These are phyloP conservation scores for Peromyscus nudipes DNA, from an alignment of 2,797 vertebrate species.

Conservation along the genomic window DNA sequence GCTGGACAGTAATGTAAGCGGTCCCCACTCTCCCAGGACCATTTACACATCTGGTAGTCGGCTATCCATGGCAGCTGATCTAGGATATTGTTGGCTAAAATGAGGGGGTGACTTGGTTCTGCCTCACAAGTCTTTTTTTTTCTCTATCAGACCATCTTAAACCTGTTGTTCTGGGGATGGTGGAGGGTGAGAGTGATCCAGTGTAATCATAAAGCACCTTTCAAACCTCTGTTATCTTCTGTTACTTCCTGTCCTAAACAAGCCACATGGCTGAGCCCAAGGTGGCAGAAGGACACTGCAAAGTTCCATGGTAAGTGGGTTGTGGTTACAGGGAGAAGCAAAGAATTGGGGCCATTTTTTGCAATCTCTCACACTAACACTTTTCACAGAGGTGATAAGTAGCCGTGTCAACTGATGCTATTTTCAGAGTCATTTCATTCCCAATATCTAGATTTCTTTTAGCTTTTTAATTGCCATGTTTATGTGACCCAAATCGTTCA, in stretches of 20 bases:
- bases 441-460: slow-evolving; percentile 35
- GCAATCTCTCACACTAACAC: slow-evolving; percentile 14
- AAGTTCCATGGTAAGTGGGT: neutral
- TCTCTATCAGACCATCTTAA: neutral
- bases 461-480: slow-evolving; percentile 32
- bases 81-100: slow-evolving; percentile 33
- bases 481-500: slow-evolving; percentile 38
- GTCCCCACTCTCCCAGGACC: neutral
- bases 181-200: neutral
- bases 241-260: neutral
- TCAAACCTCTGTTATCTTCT: slow-evolving; percentile 45
- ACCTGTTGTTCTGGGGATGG: neutral
- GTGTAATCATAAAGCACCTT: neutral
- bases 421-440: slow-evolving; percentile 66
- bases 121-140: neutral
- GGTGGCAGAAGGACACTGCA: neutral
- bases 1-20: neutral
- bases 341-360: slow-evolving; percentile 32
- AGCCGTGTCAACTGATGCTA: neutral
- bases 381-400: slow-evolving; percentile 42
- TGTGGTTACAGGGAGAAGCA: neutral
- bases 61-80: neutral
- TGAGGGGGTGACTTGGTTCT: neutral
- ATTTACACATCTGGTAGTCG: neutral
- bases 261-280: neutral